phyloP scores from a whole-genome alignment of 2,888 invertebrate genomes.

The Punctoribates punctum region DNA sequence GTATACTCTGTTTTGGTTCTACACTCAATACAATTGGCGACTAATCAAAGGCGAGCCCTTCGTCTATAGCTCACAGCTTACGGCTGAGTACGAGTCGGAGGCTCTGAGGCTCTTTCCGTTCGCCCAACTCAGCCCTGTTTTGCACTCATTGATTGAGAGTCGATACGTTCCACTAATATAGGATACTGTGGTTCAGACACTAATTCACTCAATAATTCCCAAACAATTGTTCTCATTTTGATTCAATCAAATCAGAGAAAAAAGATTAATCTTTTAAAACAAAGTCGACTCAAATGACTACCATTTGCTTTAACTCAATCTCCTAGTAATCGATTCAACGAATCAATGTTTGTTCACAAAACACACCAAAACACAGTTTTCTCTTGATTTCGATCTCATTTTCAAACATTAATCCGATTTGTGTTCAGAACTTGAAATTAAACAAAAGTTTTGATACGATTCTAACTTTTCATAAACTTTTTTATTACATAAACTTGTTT shows the following conservation, averaged over 20 bases:
- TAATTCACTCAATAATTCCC: neutral
- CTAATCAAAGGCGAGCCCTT: neutral
- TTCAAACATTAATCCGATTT: too few species aligned
- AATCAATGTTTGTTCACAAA: too few species aligned
- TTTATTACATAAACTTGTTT: too few species aligned
- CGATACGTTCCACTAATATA: conserved; percentile 25
- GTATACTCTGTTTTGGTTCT: neutral
- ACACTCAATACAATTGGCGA: neutral
- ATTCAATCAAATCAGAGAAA: neutral
- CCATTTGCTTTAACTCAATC: neutral
- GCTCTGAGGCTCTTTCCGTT: conserved; percentile 15
- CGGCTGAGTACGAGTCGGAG: neutral
- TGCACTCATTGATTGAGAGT: conserved; percentile 14
- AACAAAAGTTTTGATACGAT: too few species aligned
- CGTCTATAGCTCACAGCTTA: neutral
- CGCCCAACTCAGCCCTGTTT: conserved; percentile 1
- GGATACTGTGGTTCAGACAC: conserved; percentile 7
- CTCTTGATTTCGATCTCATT: too few species aligned
- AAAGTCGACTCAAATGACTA: too few species aligned
- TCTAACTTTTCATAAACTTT: too few species aligned
- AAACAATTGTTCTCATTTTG: neutral
- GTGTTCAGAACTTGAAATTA: too few species aligned
- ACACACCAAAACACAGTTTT: too few species aligned
- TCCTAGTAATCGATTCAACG: neutral
- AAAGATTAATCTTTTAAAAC: neutral